Base-by-base conservation (phyloP, 2,797 vertebrate species). In the Danio kyathit region DNA sequence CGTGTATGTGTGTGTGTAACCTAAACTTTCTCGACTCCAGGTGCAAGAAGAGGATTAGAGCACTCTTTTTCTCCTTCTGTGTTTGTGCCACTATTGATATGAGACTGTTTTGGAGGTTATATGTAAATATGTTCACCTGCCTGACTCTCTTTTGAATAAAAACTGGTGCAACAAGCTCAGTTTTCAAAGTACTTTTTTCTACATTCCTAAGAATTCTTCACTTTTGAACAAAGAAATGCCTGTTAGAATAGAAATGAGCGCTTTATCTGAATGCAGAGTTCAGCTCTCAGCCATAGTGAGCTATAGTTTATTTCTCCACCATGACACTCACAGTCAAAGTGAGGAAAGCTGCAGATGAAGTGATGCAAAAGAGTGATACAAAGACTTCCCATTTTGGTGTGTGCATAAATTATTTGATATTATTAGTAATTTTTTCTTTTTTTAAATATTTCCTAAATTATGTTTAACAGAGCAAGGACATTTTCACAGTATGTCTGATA, bases 1-100 rank as follows among this genome's bases (percentile, higher is more conserved):
- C 63, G 67, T 63, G 49, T 66, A 48, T 44, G 21, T 54, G 46
- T n/a, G 74, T 56, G 63, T 86, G 87, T 88, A 88, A 88, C 75
- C 82, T 83, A 85, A 87, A 79, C 87, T 85, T 81, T 80, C 74
- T 65, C 74, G 71, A 82, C 57, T 87, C 87, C 87, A 88, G 85
- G 87, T 87, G 87, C 87, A 86, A 81, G 61, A 57, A 79, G 59
- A 76, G 81, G 80, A 86, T 87, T 82, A 76, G 74, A 77, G 75
- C 67, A 54, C 66, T 13, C 12, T 52, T 79, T 49, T 44, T 82
- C 63, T 80, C 71, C 65, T 54, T 82, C 64, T 84, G 46, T 79
- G 61, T 79, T 61, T 57, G 54, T 82, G 77, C 80, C 82, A 85
- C 73, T 77, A 56, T 80, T 87, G 69, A 79, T 56, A 73, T 56